phyloP scores from a whole-genome alignment of 2,888 invertebrate genomes.

The Acronicta alni region DNA sequence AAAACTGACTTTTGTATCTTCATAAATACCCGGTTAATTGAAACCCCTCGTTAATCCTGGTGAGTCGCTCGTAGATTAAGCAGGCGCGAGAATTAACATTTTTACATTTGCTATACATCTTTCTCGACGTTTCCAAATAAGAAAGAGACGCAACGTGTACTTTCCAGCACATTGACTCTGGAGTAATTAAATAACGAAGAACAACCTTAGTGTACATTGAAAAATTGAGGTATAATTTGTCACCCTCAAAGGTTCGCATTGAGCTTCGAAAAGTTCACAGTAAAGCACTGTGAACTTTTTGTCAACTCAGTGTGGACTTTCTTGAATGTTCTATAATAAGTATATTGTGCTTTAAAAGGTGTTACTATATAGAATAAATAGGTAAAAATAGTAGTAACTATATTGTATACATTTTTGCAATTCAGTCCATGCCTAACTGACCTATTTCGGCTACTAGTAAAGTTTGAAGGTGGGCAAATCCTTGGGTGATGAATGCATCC shows the following conservation, averaged over 20 bases:
- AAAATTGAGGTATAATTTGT: conserved; percentile 58
- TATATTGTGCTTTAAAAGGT: no score
- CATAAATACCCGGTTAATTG: conserved; percentile 50
- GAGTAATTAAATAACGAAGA: conserved; percentile 53
- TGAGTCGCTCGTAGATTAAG: conserved; percentile 44
- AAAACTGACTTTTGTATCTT: conserved; percentile 30
- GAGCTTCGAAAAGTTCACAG: conserved; percentile 49
- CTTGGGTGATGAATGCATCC: conserved; percentile 76
- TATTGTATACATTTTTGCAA: background rate
- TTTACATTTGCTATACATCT: conserved; percentile 51
- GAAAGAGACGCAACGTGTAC: conserved; percentile 31
- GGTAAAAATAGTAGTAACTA: no score
- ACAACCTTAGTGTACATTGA: conserved; percentile 44
- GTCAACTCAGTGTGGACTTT: conserved; percentile 50
- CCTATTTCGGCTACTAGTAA: conserved; percentile 19
- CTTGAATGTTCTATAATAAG: conserved; percentile 46
- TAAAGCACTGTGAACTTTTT: conserved; percentile 48
- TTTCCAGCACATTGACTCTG: conserved; percentile 49
- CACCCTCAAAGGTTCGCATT: conserved; percentile 54
- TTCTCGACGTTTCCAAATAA: conserved; percentile 31
- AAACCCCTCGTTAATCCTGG: conserved; percentile 43
- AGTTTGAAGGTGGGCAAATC: conserved; percentile 57
- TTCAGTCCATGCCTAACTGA: conserved; percentile 3
- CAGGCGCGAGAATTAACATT: conserved; percentile 40
- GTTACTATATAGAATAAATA: no score